Conservation (phyloP, 2,113 vertebrate species). For the Callocephalon fimbriatum region DNA sequence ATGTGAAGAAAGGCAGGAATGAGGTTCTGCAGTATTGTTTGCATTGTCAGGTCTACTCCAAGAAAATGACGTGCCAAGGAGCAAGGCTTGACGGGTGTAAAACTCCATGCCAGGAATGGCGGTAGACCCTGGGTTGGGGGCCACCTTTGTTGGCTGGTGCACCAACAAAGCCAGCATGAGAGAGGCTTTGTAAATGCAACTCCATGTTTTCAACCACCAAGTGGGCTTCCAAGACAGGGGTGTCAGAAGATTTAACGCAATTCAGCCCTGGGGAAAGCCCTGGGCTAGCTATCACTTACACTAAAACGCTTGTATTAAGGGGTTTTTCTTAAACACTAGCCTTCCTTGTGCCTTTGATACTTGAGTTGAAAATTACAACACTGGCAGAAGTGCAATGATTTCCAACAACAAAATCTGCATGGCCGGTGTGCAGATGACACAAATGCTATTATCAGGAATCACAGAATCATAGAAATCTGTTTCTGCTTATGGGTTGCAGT, state of each 20-base stretch:
- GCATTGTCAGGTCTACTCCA: background rate
- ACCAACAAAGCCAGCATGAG: background rate
- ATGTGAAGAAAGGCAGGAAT: background rate
- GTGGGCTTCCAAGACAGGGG: background rate
- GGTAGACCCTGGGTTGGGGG: no score
- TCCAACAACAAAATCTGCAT: background rate
- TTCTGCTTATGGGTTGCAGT: background rate
- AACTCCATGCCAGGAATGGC: background rate
- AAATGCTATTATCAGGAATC: background rate
- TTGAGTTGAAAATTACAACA: background rate
- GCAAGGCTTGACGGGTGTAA: background rate
- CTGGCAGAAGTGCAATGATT: background rate
- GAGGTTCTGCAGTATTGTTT: background rate
- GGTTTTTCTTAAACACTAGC: background rate
- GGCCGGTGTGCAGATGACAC: rapidly evolving
- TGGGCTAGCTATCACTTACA: background rate
- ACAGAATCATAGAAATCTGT: no score
- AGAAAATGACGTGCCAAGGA: background rate
- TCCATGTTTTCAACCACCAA: background rate
- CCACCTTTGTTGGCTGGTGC: background rate
- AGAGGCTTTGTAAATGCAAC: background rate
- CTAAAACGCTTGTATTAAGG: background rate
- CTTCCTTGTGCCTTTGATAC: background rate
- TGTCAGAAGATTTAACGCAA: background rate
- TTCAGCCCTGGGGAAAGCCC: background rate